phyloP scores from a whole-genome alignment of 1,140 invertebrate species.

The Brachionus plicatilis region DNA sequence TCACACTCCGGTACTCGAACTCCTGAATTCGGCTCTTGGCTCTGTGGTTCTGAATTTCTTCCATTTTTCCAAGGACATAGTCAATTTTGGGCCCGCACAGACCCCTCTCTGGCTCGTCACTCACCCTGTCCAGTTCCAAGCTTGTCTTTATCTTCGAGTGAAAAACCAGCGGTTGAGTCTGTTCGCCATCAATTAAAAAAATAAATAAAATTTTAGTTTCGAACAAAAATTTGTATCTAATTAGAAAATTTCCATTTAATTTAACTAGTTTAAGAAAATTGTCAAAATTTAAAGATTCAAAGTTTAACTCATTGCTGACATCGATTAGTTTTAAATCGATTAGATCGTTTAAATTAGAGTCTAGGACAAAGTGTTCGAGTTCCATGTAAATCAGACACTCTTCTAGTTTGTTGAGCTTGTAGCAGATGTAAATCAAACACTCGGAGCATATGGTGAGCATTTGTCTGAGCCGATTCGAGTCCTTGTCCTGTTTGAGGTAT shows the following conservation, averaged over 20 bases:
- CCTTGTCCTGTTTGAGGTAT: neutral
- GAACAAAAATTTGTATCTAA: constrained; percentile 28
- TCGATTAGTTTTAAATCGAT: constrained; percentile 12
- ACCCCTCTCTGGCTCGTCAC: neutral
- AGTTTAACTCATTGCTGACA: neutral
- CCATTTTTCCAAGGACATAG: neutral
- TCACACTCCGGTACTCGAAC: neutral
- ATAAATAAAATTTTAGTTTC: constrained; percentile 15
- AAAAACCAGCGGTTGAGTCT: neutral
- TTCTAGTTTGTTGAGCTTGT: neutral
- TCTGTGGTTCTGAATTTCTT: neutral
- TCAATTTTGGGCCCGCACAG: neutral
- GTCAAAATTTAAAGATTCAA: neutral
- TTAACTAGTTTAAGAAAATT: neutral
- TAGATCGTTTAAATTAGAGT: constrained; percentile 21
- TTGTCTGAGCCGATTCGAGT: neutral
- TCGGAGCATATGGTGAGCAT: constrained; percentile 8
- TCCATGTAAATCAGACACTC: constrained; percentile 28
- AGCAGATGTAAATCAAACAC: neutral
- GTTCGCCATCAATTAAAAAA: neutral
- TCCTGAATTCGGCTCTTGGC: neutral
- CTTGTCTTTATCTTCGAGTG: neutral
- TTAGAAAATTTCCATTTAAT: neutral
- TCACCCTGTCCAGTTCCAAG: neutral
- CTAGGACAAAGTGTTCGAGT: neutral